phyloP scores from a whole-genome alignment of 2,797 vertebrate species.

The Scolopax rusticola region DNA sequence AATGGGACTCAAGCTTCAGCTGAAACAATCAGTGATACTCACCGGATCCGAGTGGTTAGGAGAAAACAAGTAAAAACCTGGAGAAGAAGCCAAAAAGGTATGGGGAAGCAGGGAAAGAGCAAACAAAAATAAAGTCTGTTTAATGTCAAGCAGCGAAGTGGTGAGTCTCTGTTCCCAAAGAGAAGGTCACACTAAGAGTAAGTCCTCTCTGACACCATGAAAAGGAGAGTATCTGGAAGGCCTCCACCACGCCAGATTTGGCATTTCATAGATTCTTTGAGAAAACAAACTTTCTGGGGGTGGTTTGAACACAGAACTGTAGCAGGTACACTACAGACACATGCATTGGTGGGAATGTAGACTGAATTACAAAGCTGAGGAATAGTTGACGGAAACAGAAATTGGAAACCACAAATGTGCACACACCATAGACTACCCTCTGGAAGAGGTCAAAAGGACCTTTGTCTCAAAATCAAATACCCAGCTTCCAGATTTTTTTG shows the following conservation, averaged over 20 bases:
- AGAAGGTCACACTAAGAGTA: background rate
- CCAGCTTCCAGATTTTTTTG: background rate
- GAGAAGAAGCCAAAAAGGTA: background rate
- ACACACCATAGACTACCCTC: background rate
- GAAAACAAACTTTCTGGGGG: background rate
- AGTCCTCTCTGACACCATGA: background rate
- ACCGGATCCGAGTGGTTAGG: constrained; percentile 91
- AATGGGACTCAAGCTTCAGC: background rate
- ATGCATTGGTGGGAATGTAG: background rate
- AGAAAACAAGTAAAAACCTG: constrained; percentile 97
- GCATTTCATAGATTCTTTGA: background rate
- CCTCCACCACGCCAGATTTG: background rate
- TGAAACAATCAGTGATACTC: constrained; percentile 62
- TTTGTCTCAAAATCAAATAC: background rate
- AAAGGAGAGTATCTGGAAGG: background rate
- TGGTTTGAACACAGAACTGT: background rate
- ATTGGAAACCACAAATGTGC: background rate
- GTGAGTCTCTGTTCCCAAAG: background rate
- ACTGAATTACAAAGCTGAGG: background rate
- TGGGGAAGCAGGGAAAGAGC: background rate
- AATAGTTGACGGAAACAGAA: background rate
- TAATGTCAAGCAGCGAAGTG: background rate
- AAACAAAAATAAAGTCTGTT: background rate
- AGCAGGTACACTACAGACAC: background rate
- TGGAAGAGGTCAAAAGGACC: background rate